Conservation (phyloP, 2,797 vertebrate species). For the Tenualosa ilisha region DNA sequence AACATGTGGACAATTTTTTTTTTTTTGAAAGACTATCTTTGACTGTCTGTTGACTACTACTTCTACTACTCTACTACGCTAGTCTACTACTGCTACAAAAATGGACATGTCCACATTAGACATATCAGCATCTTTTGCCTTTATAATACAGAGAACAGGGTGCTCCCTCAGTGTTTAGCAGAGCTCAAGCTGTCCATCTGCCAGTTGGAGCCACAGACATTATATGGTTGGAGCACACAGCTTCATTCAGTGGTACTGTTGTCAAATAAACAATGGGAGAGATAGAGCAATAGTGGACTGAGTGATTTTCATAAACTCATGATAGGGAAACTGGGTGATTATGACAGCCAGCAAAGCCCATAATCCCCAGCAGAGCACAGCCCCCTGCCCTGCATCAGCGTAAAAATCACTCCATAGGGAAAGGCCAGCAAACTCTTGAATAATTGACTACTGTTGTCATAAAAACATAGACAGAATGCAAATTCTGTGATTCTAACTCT, state of each 20-base stretch:
- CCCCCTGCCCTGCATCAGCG: neutral
- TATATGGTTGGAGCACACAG: neutral
- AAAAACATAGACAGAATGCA: neutral
- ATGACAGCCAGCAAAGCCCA: neutral
- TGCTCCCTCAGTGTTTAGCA: neutral
- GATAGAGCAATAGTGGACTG: neutral
- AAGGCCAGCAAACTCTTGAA: slow-evolving; percentile 6
- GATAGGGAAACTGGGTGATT: neutral
- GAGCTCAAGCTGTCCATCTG: neutral
- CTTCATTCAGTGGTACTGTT: neutral
- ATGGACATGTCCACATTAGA: too few species aligned
- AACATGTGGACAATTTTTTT: too few species aligned
- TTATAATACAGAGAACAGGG: neutral
- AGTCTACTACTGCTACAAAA: too few species aligned
- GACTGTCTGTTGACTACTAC: too few species aligned
- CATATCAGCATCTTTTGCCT: neutral
- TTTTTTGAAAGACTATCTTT: neutral
- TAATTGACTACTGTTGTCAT: slow-evolving; percentile 28
- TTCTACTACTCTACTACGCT: too few species aligned
- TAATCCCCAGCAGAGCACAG: neutral
- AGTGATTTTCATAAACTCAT: neutral
- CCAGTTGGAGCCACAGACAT: neutral
- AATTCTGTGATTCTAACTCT: neutral
- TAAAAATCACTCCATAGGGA: neutral
- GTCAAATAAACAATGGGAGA: neutral